A percentile compares a stretch with the other conserved stretches of the same genome.
These are phyloP conservation scores for Chrysogorgia sp. DNA, from an alignment of 92 coral and sea anemone species.

Conservation along the genomic window DNA sequence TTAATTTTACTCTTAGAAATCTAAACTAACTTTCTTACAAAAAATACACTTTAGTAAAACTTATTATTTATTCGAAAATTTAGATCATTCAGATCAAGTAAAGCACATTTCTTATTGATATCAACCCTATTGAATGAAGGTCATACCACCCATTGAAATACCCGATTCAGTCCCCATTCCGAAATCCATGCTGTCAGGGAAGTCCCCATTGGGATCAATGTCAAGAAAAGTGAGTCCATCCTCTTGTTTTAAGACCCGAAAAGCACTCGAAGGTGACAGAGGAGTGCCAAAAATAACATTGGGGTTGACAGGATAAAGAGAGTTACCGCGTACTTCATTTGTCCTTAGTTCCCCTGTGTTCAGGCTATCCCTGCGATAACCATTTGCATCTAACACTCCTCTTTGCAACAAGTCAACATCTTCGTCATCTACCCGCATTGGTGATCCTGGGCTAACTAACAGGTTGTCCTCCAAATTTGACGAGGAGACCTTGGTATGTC, in stretches of 20 bases:
- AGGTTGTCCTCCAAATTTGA: slow-evolving; percentile 57
- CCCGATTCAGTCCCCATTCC: slow-evolving; percentile 12
- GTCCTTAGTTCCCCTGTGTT: slow-evolving; percentile 21
- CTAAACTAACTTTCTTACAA: no score
- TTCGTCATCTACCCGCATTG: slow-evolving; percentile 81
- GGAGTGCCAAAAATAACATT: slow-evolving; percentile 36
- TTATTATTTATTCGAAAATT: no score
- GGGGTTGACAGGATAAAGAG: slow-evolving; percentile 34
- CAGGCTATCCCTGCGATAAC: slow-evolving; percentile 36
- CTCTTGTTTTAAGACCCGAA: slow-evolving; percentile 30
- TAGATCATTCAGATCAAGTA: neutral
- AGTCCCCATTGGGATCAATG: slow-evolving; percentile 20
- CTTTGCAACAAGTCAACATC: slow-evolving; percentile 58
- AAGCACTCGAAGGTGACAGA: neutral
- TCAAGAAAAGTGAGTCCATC: slow-evolving; percentile 10
- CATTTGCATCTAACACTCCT: slow-evolving; percentile 19
- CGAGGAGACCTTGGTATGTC: slow-evolving; percentile 3
- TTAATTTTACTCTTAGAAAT: no score
- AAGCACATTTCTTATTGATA: neutral
- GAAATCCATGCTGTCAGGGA: slow-evolving; percentile 31
- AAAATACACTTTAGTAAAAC: no score
- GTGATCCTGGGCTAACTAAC: slow-evolving; percentile 84
- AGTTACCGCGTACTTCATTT: slow-evolving; percentile 19
- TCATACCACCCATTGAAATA: slow-evolving; percentile 23
- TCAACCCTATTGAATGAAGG: slow-evolving; percentile 22